These are phyloP conservation scores for Agraylea sexmaculata DNA, from an alignment of 1,140 invertebrate genomes.

Conservation along the genomic window DNA sequence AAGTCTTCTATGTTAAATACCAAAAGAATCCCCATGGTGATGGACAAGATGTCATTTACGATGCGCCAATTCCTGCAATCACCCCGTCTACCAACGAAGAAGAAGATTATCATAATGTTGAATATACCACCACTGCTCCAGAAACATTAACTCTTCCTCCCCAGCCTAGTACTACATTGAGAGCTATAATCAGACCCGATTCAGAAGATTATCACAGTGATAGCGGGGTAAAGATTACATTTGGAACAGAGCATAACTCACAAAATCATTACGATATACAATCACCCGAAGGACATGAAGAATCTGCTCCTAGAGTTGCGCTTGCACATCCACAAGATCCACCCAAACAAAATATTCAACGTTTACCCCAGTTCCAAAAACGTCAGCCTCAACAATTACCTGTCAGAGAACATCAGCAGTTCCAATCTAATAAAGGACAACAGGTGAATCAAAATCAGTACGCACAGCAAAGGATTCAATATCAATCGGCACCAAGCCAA, in stretches of 20 bases:
- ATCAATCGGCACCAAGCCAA: conserved; percentile 30
- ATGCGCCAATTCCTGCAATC: conserved; percentile 60
- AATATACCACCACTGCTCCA: conserved; percentile 32
- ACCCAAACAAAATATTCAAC: conserved; percentile 20
- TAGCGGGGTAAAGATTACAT: conserved; percentile 62
- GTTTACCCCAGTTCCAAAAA: conserved; percentile 16
- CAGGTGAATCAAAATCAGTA: conserved; percentile 24
- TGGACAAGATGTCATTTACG: conserved; percentile 60
- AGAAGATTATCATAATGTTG: conserved; percentile 42
- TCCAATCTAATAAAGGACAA: conserved; percentile 12
- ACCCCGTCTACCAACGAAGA: conserved; percentile 52
- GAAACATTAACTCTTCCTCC: conserved; percentile 37
- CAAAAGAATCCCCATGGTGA: conserved; percentile 62
- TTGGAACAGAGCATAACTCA: conserved; percentile 47
- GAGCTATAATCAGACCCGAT: conserved; percentile 72
- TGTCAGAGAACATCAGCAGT: conserved; percentile 26
- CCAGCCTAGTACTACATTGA: conserved; percentile 58
- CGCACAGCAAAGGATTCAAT: conserved; percentile 36
- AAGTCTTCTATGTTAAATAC: conserved; percentile 83
- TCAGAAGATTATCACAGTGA: conserved; percentile 67
- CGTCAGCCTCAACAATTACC: conserved; percentile 23
- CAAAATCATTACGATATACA: conserved; percentile 40
- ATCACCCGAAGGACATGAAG: conserved; percentile 39
- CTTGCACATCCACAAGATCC: conserved; percentile 42
- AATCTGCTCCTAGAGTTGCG: conserved; percentile 45